These are phyloP conservation scores for Sacculina carcini DNA, from an alignment of 2,888 invertebrate genomes.

Conservation along the genomic window DNA sequence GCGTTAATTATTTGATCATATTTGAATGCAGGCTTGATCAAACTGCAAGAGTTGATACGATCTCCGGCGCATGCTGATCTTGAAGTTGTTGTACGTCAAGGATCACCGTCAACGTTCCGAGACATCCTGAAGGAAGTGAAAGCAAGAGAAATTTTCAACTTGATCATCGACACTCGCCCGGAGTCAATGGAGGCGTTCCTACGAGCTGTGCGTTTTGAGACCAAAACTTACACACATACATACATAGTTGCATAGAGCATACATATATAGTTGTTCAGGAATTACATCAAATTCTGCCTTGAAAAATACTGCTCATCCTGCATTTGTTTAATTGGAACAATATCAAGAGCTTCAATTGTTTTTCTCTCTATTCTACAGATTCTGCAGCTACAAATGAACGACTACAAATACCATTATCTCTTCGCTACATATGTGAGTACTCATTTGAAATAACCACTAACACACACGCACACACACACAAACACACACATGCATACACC, in stretches of 20 bases:
- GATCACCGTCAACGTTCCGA: constrained; percentile 38
- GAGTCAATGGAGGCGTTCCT: constrained; percentile 52
- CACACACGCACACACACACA: no score
- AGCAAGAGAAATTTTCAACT: constrained; percentile 57
- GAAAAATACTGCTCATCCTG: no score
- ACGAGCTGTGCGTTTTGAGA: constrained; percentile 41
- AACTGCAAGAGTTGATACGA: constrained; percentile 40
- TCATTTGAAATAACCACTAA: no score
- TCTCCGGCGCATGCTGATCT: constrained; percentile 32
- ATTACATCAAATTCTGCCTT: no score
- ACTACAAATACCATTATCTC: constrained; percentile 56
- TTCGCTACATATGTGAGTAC: constrained; percentile 37
- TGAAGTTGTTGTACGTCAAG: constrained; percentile 39
- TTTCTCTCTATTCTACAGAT: constrained; percentile 35
- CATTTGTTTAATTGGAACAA: background rate
- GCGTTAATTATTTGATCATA: no score
- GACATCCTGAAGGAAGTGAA: constrained; percentile 52
- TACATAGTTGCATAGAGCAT: background rate
- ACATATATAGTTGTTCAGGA: no score
- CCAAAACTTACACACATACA: background rate
- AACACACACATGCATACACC: no score
- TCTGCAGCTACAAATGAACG: constrained; percentile 62
- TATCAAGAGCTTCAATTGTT: background rate
- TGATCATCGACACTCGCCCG: constrained; percentile 58
- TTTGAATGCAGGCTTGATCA: constrained; percentile 33